Percentiles rank a stretch among this genome's conserved stretches.
These are phyloP conservation scores for Hesperia comma DNA, from an alignment of 2,888 invertebrate genomes.

Conservation along the genomic window DNA sequence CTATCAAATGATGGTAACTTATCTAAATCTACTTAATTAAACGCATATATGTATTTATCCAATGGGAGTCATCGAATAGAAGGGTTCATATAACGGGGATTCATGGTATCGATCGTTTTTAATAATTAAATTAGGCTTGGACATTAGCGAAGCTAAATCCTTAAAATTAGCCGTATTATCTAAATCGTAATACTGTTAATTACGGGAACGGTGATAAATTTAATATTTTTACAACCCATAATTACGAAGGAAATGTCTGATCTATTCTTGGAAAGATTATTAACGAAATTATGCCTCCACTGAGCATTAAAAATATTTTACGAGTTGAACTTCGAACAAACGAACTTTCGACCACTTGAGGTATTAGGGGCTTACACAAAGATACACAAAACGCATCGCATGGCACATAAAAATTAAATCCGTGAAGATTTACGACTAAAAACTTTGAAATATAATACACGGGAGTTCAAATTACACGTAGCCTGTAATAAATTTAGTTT, in stretches of 20 bases:
- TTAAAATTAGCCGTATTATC: background rate
- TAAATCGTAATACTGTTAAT: background rate
- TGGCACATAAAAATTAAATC: constrained; percentile 77
- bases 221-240: constrained; percentile 17
- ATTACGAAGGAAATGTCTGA: constrained; percentile 3
- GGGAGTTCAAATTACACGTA: constrained; percentile 70
- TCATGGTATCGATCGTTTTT: no score
- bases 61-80: no score
- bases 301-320: constrained; percentile 32
- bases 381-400: constrained; percentile 56
- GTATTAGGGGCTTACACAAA: constrained; percentile 37
- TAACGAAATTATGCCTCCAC: constrained; percentile 25
- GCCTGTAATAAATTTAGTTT: constrained; percentile 70
- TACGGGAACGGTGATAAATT: constrained; percentile 11
- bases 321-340: constrained; percentile 28
- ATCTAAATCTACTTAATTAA: no score
- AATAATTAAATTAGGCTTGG: no score
- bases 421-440: constrained; percentile 70
- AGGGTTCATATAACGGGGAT: no score
- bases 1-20: no score
- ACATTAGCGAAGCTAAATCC: no score
- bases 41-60: no score
- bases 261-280: constrained; percentile 34
- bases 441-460: constrained; percentile 79
- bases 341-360: constrained; percentile 31